Evolutionary conservation across 2,113 vertebrate genomes (phyloP).

Genomic region (Hiodon tergisus): DNA sequence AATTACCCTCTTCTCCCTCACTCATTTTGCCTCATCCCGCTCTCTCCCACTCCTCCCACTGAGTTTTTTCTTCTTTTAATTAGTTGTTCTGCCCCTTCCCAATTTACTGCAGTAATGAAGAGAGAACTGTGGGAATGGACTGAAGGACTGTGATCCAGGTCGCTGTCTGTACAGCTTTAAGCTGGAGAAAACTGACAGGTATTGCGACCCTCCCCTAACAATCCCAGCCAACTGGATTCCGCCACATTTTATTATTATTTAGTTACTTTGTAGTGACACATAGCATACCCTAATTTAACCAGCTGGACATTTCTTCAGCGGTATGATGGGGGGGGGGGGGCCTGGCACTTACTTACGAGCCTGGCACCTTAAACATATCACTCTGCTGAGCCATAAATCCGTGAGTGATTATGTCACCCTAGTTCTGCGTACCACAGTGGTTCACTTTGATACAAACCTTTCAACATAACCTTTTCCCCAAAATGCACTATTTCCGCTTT

Average conservation of each 20-base stretch:
- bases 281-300: no score
- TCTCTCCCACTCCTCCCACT: constrained; percentile 30
- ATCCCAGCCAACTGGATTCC: neutral
- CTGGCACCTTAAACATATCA: no score
- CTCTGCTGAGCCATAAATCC: no score
- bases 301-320: no score
- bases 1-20: constrained; percentile 51
- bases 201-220: constrained; percentile 23
- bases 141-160: no score
- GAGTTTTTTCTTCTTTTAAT: neutral
- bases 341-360: no score
- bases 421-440: no score
- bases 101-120: constrained; percentile 11
- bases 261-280: no score
- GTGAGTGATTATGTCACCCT: no score
- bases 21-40: constrained; percentile 41
- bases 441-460: neutral
- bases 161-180: neutral
- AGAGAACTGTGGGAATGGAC: neutral
- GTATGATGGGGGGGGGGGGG: no score
- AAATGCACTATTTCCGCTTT: neutral
- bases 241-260: no score
- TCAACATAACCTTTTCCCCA: neutral
- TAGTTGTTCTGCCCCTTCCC: constrained; percentile 27
- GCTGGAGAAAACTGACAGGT: constrained; percentile 24